Evolutionary conservation across 2,888 invertebrate genomes (phyloP), one percentile per base, ranked within the genome.

Genomic region (Synergus laeviventris): DNA sequence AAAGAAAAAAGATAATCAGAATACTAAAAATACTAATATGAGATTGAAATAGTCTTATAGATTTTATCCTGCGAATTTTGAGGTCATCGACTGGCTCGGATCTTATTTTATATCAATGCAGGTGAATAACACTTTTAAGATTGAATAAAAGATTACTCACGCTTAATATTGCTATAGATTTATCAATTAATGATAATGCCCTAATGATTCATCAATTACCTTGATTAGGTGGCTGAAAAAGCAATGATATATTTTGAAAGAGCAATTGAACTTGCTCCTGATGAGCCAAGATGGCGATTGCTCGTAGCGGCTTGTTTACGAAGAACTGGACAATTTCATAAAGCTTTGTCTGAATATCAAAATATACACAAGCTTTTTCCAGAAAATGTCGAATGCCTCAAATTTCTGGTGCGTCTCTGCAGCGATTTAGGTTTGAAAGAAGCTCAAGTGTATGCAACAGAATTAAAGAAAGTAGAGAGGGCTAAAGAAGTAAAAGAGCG

Each of bases 341-440:
- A 95, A 86, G 97, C 97, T 11, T 92, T 98, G 24, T 92, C 94
- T 9, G 93, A 96, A 0, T 98, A 97, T 91, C 96, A 97, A 91
- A 94, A 94, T 83, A 95, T 99, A 86, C 96, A 98, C 88, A 92
- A 94, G 24, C 94, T 95, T 83, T 99, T 99, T 91, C 99, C 99
- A 0, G 98, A 99, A 81, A 98, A 99, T 90, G 93, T 97, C 1
- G 98, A 98, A 88, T 99, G 99, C 91, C 92, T 98, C 74, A 96
- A 97, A 91, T 94, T 97, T 89, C 93, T 98, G 86, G 95, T 97
- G n/a, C 94, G 97, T 83, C 91, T 98, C 73, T 96, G 97, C 87
- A 95, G 95, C 49, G 98, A 98, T 88, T 93, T 99, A 86, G 98
- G 98, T 0, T 93, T 99, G 87, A 94, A 96, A 56, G 99, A 99